Base-by-base conservation (phyloP, 2,888 invertebrate genomes). In the Himalopsyche anomala region DNA sequence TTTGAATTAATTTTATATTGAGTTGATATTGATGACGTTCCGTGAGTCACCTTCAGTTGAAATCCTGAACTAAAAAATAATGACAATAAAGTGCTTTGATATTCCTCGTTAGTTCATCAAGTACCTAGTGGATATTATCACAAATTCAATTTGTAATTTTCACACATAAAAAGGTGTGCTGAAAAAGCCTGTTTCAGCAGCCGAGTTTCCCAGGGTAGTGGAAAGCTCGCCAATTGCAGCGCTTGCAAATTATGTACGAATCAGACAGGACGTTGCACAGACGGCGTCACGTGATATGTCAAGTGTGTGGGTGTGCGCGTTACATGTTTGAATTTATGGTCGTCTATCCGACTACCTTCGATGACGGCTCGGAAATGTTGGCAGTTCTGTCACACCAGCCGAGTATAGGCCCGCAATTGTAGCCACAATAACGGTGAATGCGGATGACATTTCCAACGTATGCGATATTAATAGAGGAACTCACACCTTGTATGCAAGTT, bases 181-280 rank as follows among this genome's bases (percentile, higher is more conserved):
- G 62, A 28, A 62, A 62, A 62, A 62, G 62, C 19, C 19, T 62
- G 62, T 81, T 81, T 80, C 19, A 45, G n/a, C 40, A 69, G 69
- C 83, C 5, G 45, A 45, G 19, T 56, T 28, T 36, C 42, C 40
- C 51, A 38, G 38, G n/a, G 80, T 38, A 40, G 62, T 56, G 82
- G 42, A 40, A 40, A 82, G 84, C 62, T 84, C 36, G 80, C 56
- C 51, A 40, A 74, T 40, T 36, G 45, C 86, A 62, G 81, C 40
- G 84, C 81, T 56, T 86, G 86, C 87, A 87, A 87, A 87, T 86
- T 86, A 86, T 87, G 87, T 86, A 87, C 84, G 86, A 82, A 81
- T 69, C 69, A 80, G 80, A 82, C 84, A 81, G 82, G 84, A 86
- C 55, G 80, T 79, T 56, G 83, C 56, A 83, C 19, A 54, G 82